Conservation (phyloP, 2,797 vertebrate species). For the Coranthus polyacanthus region DNA sequence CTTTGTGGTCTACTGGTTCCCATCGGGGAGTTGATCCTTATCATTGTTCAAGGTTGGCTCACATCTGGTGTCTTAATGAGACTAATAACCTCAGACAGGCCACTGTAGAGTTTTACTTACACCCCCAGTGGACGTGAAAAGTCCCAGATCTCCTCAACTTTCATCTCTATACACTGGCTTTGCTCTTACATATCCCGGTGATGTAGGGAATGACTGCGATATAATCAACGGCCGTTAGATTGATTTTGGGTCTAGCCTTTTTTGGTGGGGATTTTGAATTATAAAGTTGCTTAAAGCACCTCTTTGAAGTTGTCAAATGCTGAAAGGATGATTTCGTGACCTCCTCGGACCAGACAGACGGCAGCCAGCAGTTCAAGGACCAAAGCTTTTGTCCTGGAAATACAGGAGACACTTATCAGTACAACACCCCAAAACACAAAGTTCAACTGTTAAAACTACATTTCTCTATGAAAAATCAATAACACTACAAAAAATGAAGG, state of each 20-base stretch:
- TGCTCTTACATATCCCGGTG: slow-evolving; percentile 22
- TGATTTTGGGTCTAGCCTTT: not conserved
- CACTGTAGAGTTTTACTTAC: slow-evolving; percentile 55
- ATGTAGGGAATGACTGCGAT: slow-evolving; percentile 31
- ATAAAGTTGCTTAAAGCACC: slow-evolving; percentile 78
- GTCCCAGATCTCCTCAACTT: slow-evolving; percentile 31
- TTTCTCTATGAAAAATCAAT: not conserved
- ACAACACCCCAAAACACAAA: slow-evolving; percentile 8
- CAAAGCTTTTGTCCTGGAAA: slow-evolving; percentile 93
- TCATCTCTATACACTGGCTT: slow-evolving; percentile 31
- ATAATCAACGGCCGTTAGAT: too few species aligned
- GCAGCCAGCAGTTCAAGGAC: slow-evolving; percentile 96
- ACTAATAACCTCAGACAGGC: slow-evolving; percentile 59
- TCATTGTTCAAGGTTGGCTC: slow-evolving; percentile 71
- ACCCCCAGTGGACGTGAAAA: slow-evolving; percentile 45
- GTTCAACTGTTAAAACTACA: slow-evolving; percentile 6
- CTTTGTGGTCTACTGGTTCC: slow-evolving; percentile 63
- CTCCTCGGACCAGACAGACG: slow-evolving; percentile 95
- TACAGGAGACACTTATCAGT: slow-evolving; percentile 51
- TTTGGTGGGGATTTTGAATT: slow-evolving; percentile 1
- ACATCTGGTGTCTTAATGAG: slow-evolving; percentile 78
- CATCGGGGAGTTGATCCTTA: slow-evolving; percentile 74
- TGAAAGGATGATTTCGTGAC: slow-evolving; percentile 97
- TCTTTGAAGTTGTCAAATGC: slow-evolving; percentile 99
- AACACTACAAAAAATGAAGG: not conserved